Percentiles rank a stretch among this genome's conserved stretches.
Evolutionary conservation across 2,113 vertebrate species (phyloP).

Genomic region (Atherinomorus stipes): DNA sequence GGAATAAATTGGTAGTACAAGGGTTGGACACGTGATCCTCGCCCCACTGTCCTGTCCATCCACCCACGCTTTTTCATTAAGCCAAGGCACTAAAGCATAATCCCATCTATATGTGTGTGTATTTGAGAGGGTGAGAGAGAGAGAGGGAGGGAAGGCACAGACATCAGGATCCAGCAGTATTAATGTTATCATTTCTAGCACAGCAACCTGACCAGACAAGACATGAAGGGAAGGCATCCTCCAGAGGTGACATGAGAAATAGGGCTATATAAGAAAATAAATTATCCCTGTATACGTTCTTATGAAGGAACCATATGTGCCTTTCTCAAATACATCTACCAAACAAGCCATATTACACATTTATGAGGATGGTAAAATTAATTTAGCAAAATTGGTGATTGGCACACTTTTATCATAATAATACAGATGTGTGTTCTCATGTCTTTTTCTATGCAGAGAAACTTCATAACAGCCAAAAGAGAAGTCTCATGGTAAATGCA

Average conservation of each 20-base stretch:
- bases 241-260: slow-evolving; percentile 29
- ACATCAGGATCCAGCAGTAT: slow-evolving; percentile 30
- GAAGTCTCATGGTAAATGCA: slow-evolving; percentile 29
- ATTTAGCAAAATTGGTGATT: background rate
- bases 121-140: background rate
- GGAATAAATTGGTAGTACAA: slow-evolving; percentile 73
- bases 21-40: slow-evolving; percentile 48
- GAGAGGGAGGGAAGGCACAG: slow-evolving; percentile 10
- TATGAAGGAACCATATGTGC: background rate
- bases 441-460: slow-evolving; percentile 8
- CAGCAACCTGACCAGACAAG: slow-evolving; percentile 12
- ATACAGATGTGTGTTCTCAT: slow-evolving; percentile 4
- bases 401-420: slow-evolving; percentile 1
- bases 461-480: no score
- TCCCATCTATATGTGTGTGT: slow-evolving; percentile 48
- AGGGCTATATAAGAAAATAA: background rate
- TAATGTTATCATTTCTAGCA: slow-evolving; percentile 33
- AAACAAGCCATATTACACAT: no score
- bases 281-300: background rate
- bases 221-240: slow-evolving; percentile 21
- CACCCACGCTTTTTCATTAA: slow-evolving; percentile 56
- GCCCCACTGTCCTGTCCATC: slow-evolving; percentile 34
- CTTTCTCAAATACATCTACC: slow-evolving; percentile 3
- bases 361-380: background rate
- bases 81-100: slow-evolving; percentile 66